Conservation (phyloP, 2,888 invertebrate species). For the Calliopum simillimum region DNA sequence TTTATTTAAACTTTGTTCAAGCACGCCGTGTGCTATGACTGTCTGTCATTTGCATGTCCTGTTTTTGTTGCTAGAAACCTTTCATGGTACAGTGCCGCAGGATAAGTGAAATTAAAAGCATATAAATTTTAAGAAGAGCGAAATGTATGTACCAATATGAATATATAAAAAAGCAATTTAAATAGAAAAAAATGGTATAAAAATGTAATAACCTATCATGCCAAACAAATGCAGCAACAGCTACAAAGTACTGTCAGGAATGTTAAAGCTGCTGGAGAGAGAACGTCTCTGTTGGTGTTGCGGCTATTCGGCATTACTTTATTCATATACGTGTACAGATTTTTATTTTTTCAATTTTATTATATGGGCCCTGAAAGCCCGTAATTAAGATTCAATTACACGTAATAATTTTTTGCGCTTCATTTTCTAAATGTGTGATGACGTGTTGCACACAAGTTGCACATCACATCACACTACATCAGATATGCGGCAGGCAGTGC, state of each 20-base stretch:
- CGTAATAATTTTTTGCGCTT: constrained; percentile 37
- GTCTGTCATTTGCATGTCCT: neutral
- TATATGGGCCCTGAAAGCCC: constrained; percentile 29
- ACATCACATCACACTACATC: neutral
- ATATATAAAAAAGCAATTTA: neutral
- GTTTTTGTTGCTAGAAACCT: neutral
- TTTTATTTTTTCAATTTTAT: too few relatives aligned
- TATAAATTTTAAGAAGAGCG: neutral
- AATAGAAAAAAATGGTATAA: constrained; percentile 8
- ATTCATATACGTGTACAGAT: too few relatives aligned
- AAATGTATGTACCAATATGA: too few relatives aligned
- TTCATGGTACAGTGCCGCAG: constrained; percentile 10
- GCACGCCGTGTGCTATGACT: too few relatives aligned
- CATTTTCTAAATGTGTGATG: constrained; percentile 40
- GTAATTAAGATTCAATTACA: constrained; percentile 45
- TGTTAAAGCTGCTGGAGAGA: neutral
- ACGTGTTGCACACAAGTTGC: constrained; percentile 35
- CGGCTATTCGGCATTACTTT: neutral
- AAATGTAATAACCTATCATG: constrained; percentile 3
- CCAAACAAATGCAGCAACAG: neutral
- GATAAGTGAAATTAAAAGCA: constrained; percentile 11
- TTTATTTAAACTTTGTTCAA: too few relatives aligned
- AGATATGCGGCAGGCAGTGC: neutral
- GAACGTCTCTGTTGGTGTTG: neutral
- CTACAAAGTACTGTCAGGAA: neutral